These are phyloP conservation scores for Heliconius hewitsoni DNA, from an alignment of 1,140 invertebrate genomes.

Conservation along the genomic window DNA sequence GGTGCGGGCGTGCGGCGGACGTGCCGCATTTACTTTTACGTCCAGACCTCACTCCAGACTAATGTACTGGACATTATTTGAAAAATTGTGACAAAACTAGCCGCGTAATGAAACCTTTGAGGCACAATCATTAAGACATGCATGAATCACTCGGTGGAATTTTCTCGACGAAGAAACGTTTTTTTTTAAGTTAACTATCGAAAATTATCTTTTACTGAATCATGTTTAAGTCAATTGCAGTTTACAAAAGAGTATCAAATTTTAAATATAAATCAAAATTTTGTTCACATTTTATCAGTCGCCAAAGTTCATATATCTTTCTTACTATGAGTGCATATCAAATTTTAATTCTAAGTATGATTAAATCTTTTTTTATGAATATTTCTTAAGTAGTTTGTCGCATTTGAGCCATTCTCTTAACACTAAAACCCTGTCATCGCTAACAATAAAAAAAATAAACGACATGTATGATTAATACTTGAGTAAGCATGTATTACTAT, in stretches of 20 bases:
- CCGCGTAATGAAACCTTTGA: neutral
- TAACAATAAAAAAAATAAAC: neutral
- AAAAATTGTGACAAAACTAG: neutral
- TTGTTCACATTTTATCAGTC: no score
- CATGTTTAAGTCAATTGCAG: no score
- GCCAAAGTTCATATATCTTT: no score
- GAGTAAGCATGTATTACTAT: neutral
- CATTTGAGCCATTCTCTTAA: neutral
- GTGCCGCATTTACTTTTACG: slow-evolving; percentile 10
- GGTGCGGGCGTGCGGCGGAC: neutral
- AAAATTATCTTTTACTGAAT: no score
- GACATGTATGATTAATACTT: slow-evolving; percentile 5
- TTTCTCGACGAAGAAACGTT: neutral
- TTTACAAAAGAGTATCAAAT: no score
- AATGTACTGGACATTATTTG: slow-evolving; percentile 1
- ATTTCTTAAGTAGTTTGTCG: neutral
- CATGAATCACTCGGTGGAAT: neutral
- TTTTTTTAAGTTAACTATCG: neutral
- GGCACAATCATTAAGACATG: neutral
- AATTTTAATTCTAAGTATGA: neutral
- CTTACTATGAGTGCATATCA: no score
- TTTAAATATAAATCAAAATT: no score
- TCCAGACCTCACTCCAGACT: slow-evolving; percentile 1
- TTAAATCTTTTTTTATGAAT: neutral
- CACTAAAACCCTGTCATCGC: neutral